Evolutionary conservation across 2,888 invertebrate genomes (phyloP), one percentile per base, ranked within the genome.

Genomic region (Drosophila antonietae): DNA sequence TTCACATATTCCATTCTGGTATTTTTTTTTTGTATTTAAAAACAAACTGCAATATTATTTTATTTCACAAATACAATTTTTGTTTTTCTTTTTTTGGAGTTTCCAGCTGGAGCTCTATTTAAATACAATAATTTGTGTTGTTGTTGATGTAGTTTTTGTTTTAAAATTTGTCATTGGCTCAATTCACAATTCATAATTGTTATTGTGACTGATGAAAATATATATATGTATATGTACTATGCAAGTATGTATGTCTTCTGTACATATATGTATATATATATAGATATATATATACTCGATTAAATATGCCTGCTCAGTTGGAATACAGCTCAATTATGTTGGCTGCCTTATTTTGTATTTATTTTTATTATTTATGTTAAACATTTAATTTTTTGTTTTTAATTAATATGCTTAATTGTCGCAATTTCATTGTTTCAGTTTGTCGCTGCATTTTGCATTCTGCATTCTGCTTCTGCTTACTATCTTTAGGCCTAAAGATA

Each of bases 341-440:
- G 49, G 41, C 41, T 66, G 55, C 3, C 5, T n/a, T n/a, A 20
- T 20, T 43, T 35, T n/a, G 23, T 5, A 6, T 15, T 39, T 37
- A 37, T 14, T 14, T 7, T 39, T 15, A 10, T 12, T 28, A 28
- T 37, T 52, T 70, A 80, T 68, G 70, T 73, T 80, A 68, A 81
- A 80, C 78, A 76, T 75, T 79, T 73, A 86, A 53, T 39, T 53
- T 28, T 66, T 28, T 66, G 55, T 73, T 79, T 75, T 76, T 71
- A 23, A 23, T 23, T 23, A 23, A 23, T 80, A 72, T 70, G 78
- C 78, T 90, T 89, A 88, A 88, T 90, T 87, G 88, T 87, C 87
- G 90, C 80, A 77, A 85, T 89, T 86, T 86, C 90, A 86, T 86
- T 86, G 86, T 86, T 89, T 86, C 88, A 88, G 79, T 87, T 87